These are phyloP conservation scores for Altica lythri DNA, from an alignment of 2,888 invertebrate genomes.

Conservation along the genomic window DNA sequence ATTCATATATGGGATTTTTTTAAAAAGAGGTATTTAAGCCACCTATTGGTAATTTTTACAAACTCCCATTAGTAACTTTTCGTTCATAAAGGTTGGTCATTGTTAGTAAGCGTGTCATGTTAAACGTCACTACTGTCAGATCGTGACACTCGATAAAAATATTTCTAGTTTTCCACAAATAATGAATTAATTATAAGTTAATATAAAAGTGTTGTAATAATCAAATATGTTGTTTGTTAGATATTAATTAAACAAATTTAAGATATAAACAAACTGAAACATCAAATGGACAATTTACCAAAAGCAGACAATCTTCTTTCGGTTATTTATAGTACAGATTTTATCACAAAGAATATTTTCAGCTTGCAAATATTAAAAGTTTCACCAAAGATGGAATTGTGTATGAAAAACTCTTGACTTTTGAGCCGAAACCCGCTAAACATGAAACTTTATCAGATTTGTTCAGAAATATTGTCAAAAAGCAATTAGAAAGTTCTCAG, in stretches of 20 bases:
- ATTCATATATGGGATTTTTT: too few species aligned
- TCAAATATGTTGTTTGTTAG: too few species aligned
- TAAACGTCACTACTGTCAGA: slow-evolving; percentile 1
- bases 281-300: slow-evolving; percentile 35
- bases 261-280: background rate
- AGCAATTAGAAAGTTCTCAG: slow-evolving; percentile 37
- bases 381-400: slow-evolving; percentile 59
- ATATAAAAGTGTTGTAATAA: background rate
- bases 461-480: slow-evolving; percentile 56
- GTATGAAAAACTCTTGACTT: slow-evolving; percentile 62
- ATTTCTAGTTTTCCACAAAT: background rate
- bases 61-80: too few species aligned
- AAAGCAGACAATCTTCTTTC: slow-evolving; percentile 35
- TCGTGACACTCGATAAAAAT: background rate
- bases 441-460: slow-evolving; percentile 60
- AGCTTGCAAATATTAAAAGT: slow-evolving; percentile 69
- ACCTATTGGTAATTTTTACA: too few species aligned
- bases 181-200: background rate
- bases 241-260: too few species aligned
- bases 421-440: slow-evolving; percentile 60
- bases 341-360: slow-evolving; percentile 45
- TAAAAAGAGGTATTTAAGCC: too few species aligned
- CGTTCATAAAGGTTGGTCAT: too few species aligned
- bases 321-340: slow-evolving; percentile 44
- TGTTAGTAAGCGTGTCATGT: background rate